phyloP scores from a whole-genome alignment of 92 coral and sea anemone genomes.

The Phenganax stokvisi region DNA sequence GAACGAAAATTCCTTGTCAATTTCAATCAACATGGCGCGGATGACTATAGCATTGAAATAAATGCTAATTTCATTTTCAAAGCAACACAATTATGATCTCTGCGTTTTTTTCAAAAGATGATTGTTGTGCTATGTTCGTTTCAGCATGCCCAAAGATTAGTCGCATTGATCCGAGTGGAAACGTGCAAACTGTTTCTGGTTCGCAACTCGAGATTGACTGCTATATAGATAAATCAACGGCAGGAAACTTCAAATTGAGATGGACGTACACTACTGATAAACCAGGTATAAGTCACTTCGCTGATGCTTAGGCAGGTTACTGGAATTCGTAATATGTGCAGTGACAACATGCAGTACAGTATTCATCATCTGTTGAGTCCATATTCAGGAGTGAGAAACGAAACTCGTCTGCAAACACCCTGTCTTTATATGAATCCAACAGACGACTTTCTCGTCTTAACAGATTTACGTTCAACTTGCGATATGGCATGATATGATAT shows the following conservation, averaged over 20 bases:
- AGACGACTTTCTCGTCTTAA: too few species aligned
- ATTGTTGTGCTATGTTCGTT: not conserved
- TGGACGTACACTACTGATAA: conserved; percentile 6
- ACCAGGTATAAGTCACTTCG: not conserved
- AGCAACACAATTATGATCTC: too few species aligned
- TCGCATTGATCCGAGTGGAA: conserved; percentile 26
- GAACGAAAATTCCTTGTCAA: too few species aligned
- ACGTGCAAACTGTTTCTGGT: conserved; percentile 15
- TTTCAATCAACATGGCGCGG: too few species aligned
- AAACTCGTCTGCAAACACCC: too few species aligned
- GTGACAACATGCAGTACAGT: not conserved
- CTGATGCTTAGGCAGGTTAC: not conserved
- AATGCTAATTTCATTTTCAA: too few species aligned
- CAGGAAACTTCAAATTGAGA: not conserved
- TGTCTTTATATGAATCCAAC: too few species aligned
- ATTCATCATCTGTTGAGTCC: too few species aligned
- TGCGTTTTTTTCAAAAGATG: not conserved
- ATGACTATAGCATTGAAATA: too few species aligned
- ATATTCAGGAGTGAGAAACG: too few species aligned
- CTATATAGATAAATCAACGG: conserved; percentile 7
- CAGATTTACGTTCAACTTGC: too few species aligned
- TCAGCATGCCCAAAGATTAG: conserved; percentile 31
- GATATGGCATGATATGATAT: too few species aligned
- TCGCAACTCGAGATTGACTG: conserved; percentile 12
- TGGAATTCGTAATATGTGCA: not conserved